phyloP scores from a whole-genome alignment of 30 jellyfish, hydroid and myxozoan species.

The Hydra vulgaris region DNA sequence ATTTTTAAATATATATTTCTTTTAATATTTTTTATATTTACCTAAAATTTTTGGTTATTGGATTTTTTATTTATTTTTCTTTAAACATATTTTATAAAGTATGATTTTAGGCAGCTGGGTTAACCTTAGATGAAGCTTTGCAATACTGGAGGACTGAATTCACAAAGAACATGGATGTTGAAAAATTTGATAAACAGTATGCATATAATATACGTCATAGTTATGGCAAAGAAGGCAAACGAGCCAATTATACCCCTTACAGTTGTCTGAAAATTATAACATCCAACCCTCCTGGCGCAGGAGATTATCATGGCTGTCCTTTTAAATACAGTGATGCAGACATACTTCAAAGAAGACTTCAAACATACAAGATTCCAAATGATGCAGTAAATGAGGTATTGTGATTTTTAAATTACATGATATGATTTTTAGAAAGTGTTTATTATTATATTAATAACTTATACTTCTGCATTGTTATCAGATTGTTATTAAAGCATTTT shows the following conservation, averaged over 20 bases:
- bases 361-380: conserved; percentile 58
- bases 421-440: background rate
- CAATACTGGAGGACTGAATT: conserved; percentile 80
- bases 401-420: background rate
- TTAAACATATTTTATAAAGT: no score
- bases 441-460: no score
- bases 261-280: conserved; percentile 94
- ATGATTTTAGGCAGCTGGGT: conserved; percentile 80
- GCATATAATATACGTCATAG: conserved; percentile 88
- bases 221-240: conserved; percentile 92
- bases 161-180: conserved; percentile 89
- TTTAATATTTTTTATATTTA: no score
- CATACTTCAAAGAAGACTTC: conserved; percentile 43
- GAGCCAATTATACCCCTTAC: conserved; percentile 94
- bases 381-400: conserved; percentile 67
- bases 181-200: conserved; percentile 93
- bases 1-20: no score
- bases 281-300: conserved; percentile 88
- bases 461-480: background rate
- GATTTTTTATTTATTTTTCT: no score
- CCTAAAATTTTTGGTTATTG: no score
- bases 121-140: conserved; percentile 83
- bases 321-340: conserved; percentile 89
- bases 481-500: background rate
- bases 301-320: conserved; percentile 96